Evolutionary conservation across 2,888 invertebrate genomes (phyloP), one percentile per base, ranked within the genome.

Genomic region (Tenodera sinensis): DNA sequence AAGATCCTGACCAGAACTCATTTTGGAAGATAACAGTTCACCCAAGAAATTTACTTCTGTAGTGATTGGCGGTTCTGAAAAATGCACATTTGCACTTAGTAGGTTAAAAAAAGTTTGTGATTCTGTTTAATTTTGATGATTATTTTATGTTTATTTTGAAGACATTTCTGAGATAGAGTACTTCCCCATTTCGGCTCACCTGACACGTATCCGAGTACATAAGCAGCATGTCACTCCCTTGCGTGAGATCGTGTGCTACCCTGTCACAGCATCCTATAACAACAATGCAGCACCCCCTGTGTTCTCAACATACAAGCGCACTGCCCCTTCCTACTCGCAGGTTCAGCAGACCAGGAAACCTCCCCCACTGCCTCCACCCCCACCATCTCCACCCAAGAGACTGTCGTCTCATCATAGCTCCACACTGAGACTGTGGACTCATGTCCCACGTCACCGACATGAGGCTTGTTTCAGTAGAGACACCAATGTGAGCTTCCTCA

Each of bases 161-260:
- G 97, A 96, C 94, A 95, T 96, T 92, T 94, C 96, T 92, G 96
- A 96, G 94, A 96, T 97, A 93, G 97, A 97, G 94, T 97, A 97
- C 93, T 96, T 96, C 93, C 97, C 97, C 92, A 96, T 97, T 92
- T 96, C 97, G 91, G 96, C 97, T 87, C 97, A 96, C 91, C 94
- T 97, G 92, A 97, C 97, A 91, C 96, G 96, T 94, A 97, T 97
- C 92, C 95, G 96, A 93, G 95, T 97, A 88, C 96, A 96, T 93
- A 96, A 96, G 94, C 95, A 95, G 92, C 93, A 93, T 90, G 94
- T 94, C 90, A 93, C 93, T 90, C 93, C 93, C 27, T 93, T 93
- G 90, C 93, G 93, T 91, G 95, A 96, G 93, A 95, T 96, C 83
- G 93, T 95, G 90, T 96, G 95, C 92, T 96, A 96, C 92, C 96